Base-by-base conservation (phyloP, 1,140 invertebrate genomes). In the Hylyphantes graminicola region DNA sequence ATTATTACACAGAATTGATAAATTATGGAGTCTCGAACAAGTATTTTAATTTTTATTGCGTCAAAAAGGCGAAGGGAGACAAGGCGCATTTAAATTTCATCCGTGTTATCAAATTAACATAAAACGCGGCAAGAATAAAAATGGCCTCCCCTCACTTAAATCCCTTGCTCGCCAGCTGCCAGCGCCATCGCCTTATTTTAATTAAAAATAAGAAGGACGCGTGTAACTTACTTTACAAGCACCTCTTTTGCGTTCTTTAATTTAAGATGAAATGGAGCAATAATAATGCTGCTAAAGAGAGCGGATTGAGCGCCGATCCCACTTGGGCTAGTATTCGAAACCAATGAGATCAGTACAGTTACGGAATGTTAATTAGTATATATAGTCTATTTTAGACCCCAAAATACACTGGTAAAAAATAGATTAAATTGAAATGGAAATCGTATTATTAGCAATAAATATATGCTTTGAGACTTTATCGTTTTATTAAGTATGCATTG, bases 11-110 rank as follows among this genome's bases (percentile, higher is more conserved):
- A 83, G 35, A 83, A 83, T 83, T 83, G 80, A 83, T 83, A 83
- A 83, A 83, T 83, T 72, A 83, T 83, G 63, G 61, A 83, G 70
- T 50, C 65, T 59, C 80, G 67, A 83, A 83, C 80, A 83, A 83
- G 80, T 83, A 83, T 83, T 83, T 83, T 83, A 83, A 83, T 83
- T 83, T 35, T 83, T 83, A 83, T 83, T 83, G 75, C 80, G 80
- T 83, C 80, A 83, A 83, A 75, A 50, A 35, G 70, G 35, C 35
- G 35, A 35, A 35, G 48, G 50, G 75, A 74, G 80, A 83, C 80
- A 83, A 74, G 80, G 50, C 80, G 80, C 80, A 83, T 83, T 83
- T 83, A 83, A 83, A 83, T 83, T 83, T 83, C 80, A 83, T 83
- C 79, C 80, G 17, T 83, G 80, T 83, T 72, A 75, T 83, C 80